Evolutionary conservation across 1,140 invertebrate genomes (phyloP).

Genomic region (Pseudomyrmex sp.): DNA sequence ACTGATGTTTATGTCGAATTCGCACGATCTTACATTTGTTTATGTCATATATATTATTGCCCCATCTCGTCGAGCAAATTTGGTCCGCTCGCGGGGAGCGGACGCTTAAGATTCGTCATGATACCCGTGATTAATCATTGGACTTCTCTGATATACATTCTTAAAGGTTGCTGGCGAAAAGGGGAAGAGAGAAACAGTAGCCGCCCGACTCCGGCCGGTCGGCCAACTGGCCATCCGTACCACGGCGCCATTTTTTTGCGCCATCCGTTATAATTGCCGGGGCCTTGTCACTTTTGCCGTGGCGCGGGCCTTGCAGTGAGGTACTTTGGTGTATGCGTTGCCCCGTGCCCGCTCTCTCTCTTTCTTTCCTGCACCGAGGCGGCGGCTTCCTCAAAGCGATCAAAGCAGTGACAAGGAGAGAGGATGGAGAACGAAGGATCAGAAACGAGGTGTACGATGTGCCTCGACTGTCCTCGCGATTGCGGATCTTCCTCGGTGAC

Average conservation of each 20-base stretch:
- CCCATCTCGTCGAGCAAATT: slow-evolving; percentile 19
- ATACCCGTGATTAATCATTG: slow-evolving; percentile 54
- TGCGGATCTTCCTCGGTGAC: slow-evolving; percentile 55
- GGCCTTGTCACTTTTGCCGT: slow-evolving; percentile 71
- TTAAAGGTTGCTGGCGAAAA: slow-evolving; percentile 34
- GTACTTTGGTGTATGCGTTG: slow-evolving; percentile 56
- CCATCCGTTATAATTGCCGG: slow-evolving; percentile 78
- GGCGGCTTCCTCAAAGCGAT: slow-evolving; percentile 77
- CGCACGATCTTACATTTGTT: neutral
- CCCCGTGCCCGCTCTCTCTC: slow-evolving; percentile 21
- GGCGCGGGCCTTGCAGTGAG: slow-evolving; percentile 56
- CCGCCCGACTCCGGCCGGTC: slow-evolving; percentile 11
- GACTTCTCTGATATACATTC: slow-evolving; percentile 28
- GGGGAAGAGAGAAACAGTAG: slow-evolving; percentile 45
- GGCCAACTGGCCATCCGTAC: slow-evolving; percentile 55
- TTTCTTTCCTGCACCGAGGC: neutral
- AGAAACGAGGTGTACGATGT: slow-evolving; percentile 71
- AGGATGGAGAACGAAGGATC: slow-evolving; percentile 3
- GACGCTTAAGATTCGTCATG: slow-evolving; percentile 26
- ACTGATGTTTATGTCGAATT: neutral
- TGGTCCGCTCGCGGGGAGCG: neutral
- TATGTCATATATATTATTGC: neutral
- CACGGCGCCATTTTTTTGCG: slow-evolving; percentile 75
- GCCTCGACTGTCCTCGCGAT: slow-evolving; percentile 49
- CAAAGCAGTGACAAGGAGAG: slow-evolving; percentile 50